Percentiles rank a stretch among this genome's conserved stretches.
These are phyloP conservation scores for Triplophysa bombifrons DNA, from an alignment of 2,797 vertebrate genomes.

Conservation along the genomic window DNA sequence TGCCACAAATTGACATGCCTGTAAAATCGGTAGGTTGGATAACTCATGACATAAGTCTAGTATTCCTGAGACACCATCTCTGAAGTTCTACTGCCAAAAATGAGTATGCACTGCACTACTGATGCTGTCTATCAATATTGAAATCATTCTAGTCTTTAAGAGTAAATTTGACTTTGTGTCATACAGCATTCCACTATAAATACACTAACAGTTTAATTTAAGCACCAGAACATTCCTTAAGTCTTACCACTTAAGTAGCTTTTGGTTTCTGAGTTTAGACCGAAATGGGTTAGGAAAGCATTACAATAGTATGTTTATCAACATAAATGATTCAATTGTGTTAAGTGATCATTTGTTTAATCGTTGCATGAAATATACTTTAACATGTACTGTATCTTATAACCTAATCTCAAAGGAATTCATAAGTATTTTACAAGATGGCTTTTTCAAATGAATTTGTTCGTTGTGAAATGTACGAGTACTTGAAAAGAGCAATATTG, in stretches of 20 bases:
- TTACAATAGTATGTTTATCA: background rate
- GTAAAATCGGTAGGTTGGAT: background rate
- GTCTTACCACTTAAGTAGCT: background rate
- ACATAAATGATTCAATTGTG: background rate
- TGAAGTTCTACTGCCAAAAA: background rate
- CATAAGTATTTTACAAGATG: too few relatives aligned
- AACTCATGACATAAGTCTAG: background rate
- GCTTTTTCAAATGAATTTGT: too few relatives aligned
- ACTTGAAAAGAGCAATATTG: too few relatives aligned
- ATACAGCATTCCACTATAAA: background rate
- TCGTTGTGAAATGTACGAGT: too few relatives aligned
- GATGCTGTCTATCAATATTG: constrained; percentile 21
- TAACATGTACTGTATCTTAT: background rate
- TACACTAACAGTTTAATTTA: background rate
- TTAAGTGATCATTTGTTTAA: background rate
- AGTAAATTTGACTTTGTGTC: background rate
- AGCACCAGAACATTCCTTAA: background rate
- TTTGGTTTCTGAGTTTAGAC: background rate
- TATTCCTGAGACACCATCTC: background rate
- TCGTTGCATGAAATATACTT: background rate
- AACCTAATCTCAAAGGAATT: too few relatives aligned
- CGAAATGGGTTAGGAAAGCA: background rate
- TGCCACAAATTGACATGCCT: background rate
- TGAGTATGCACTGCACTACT: background rate
- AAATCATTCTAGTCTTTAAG: background rate